These are phyloP conservation scores for Nyctibius bracteatus DNA, from an alignment of 2,113 vertebrate genomes.

Conservation along the genomic window DNA sequence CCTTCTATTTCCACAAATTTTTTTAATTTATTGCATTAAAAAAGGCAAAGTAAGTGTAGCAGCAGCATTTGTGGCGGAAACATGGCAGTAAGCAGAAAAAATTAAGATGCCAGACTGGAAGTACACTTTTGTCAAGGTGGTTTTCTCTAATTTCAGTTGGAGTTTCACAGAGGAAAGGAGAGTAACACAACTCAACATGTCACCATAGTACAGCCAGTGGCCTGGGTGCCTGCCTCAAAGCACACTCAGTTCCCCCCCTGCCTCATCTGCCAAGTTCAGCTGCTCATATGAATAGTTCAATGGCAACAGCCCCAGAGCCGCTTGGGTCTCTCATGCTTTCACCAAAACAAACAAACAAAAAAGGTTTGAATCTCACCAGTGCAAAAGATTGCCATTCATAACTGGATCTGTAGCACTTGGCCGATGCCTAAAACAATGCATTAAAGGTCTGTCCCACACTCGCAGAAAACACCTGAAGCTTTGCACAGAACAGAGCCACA, in stretches of 20 bases:
- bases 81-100: neutral
- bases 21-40: neutral
- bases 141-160: neutral
- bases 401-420: neutral
- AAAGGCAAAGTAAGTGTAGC: neutral
- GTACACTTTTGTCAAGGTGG: neutral
- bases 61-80: neutral
- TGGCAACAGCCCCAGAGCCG: neutral
- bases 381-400: neutral
- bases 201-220: neutral
- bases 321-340: neutral
- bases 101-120: neutral
- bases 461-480: neutral
- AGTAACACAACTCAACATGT: neutral
- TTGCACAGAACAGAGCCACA: neutral
- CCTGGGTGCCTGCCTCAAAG: neutral
- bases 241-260: neutral
- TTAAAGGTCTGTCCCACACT: neutral
- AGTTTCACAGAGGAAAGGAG: neutral
- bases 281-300: neutral
- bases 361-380: neutral
- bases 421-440: neutral
- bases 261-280: fast-evolving
- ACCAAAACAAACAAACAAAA: neutral
- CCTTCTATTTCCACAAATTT: neutral